Evolutionary conservation across 2,797 vertebrate species (phyloP).

Genomic region (Enteromius fasciolatus): DNA sequence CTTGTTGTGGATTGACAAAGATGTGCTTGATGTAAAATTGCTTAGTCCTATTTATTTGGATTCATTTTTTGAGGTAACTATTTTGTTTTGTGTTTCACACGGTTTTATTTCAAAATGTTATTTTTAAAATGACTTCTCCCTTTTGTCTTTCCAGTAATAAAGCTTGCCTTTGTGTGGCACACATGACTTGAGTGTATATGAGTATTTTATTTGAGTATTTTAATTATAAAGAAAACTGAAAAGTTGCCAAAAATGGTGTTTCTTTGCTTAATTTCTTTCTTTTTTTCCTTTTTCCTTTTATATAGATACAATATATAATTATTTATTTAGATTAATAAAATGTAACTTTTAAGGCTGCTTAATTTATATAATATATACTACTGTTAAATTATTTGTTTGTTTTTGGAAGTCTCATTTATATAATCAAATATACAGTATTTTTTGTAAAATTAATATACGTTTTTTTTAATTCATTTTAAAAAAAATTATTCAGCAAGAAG

Average conservation of each 20-base stretch:
- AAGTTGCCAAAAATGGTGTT: background rate
- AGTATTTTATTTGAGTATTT: slow-evolving; percentile 19
- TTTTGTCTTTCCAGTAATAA: slow-evolving; percentile 74
- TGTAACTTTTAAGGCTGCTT: background rate
- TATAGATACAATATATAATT: background rate
- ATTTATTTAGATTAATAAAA: too few species aligned
- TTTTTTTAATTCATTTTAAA: background rate
- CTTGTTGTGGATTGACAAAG: slow-evolving; percentile 62
- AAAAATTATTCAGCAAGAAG: background rate
- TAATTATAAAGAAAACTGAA: background rate
- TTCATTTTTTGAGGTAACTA: slow-evolving; percentile 58
- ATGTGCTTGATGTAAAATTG: slow-evolving; percentile 74
- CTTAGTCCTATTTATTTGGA: slow-evolving; percentile 76
- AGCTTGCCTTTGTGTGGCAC: slow-evolving; percentile 75
- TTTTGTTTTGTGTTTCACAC: slow-evolving; percentile 66
- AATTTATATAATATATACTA: background rate
- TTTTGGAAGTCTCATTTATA: background rate
- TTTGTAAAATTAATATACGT: background rate
- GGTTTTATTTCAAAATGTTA: slow-evolving; percentile 61
- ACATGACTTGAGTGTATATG: slow-evolving; percentile 34
- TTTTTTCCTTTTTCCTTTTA: background rate
- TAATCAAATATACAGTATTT: background rate
- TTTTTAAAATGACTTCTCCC: slow-evolving; percentile 67
- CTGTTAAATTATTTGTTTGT: background rate
- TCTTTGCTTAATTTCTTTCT: background rate